Base-by-base conservation (phyloP, 2,113 vertebrate species). In the Cygnus atratus region DNA sequence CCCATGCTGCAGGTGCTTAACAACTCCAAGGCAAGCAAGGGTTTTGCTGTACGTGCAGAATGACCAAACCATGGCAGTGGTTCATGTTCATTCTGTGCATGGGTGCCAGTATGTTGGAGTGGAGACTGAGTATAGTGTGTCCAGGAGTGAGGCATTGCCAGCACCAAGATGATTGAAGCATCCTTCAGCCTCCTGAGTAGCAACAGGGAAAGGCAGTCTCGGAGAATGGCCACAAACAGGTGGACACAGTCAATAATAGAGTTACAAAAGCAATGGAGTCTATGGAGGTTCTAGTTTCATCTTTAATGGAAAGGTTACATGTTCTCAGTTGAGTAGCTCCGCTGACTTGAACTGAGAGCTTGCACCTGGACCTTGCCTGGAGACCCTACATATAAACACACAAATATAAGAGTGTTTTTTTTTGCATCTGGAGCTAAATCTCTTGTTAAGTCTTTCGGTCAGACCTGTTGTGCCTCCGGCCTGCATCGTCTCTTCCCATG, bases 251-350 rank as follows among this genome's bases (percentile, higher is more conserved):
- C 35, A 35, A 0, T 62, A 41, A 18, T 46, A 41, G 21, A 46
- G 25, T 39, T 62, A 35, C 50, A 75, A 63, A 79, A 43, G 31
- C 54, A 14, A 1, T 8, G 52, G 37, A 88, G 33, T 26, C 59
- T 72, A 1, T 0, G 0, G 25, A 61, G 19, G 29, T 61, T 59
- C 59, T 43, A 0, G 0, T 73, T 89, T 72, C 4, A 1, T 59
- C 44, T 65, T 15, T 74, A 65, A 90, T 58, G 44, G 50, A 76
- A 43, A 41, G 63, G 24, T 41, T 44, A 8, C 1, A 0, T 39
- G 5, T 14, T 11, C 11, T 71, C 68, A 50, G 6, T 26, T 80
- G 46, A 57, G 24, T 20, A 46, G 28, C 46, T 72, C 44, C 46
- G 19, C 12, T 37, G 54, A 10, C 37, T 70, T 55, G 20, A 63